A percentile compares a stretch with the other conserved stretches of the same genome.
Conservation (phyloP, 2,888 invertebrate species). For the Drymonia ruficornis region DNA sequence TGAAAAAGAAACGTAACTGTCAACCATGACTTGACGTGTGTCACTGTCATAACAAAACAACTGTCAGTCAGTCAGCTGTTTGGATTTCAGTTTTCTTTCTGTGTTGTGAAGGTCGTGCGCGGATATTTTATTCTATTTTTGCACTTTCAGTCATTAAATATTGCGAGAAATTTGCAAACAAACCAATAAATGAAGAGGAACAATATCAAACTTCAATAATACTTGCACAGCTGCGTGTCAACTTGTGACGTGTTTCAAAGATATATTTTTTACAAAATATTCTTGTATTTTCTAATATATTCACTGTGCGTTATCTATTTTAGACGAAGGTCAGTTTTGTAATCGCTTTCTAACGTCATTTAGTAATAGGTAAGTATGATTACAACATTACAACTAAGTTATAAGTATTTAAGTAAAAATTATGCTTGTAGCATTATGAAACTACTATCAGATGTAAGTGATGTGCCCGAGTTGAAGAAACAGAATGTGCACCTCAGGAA, state of each 20-base stretch:
- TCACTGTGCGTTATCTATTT: constrained; percentile 4
- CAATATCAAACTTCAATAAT: neutral
- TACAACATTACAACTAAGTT: neutral
- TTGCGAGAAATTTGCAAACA: constrained; percentile 1
- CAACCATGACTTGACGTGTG: neutral
- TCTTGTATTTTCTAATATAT: neutral
- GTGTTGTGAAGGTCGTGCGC: constrained; percentile 1
- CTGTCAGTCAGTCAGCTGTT: neutral
- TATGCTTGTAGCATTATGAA: constrained; percentile 49
- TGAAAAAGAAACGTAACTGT: neutral
- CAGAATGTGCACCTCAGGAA: constrained; percentile 61
- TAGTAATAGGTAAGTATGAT: neutral
- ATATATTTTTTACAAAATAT: neutral
- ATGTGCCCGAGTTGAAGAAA: constrained; percentile 63
- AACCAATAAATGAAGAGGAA: neutral
- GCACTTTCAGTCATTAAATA: neutral
- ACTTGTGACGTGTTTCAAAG: neutral
- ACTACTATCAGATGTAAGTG: constrained; percentile 52
- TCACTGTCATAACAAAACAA: neutral
- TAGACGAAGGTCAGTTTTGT: neutral
- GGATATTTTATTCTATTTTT: neutral
- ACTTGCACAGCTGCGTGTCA: neutral
- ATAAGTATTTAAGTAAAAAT: neutral
- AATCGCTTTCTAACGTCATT: neutral
- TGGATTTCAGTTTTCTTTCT: neutral